A percentile compares a stretch with the other conserved stretches of the same genome.
phyloP scores from a whole-genome alignment of 2,797 vertebrate genomes.

The Amniataba percoides region DNA sequence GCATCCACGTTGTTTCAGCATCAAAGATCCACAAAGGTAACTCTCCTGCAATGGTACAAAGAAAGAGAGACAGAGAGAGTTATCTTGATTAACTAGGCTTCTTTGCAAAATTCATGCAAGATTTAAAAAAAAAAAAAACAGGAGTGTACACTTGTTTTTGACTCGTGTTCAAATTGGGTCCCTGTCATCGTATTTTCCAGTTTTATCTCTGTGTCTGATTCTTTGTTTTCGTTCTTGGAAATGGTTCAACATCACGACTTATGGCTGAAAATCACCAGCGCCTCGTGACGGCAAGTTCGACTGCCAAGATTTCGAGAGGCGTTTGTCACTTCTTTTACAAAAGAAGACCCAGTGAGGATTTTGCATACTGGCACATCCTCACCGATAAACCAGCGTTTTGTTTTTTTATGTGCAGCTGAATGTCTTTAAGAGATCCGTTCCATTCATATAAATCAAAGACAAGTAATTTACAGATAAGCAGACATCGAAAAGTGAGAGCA shows the following conservation, averaged over 20 bases:
- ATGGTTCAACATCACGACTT: slow-evolving; percentile 45
- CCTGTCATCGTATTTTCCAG: not conserved
- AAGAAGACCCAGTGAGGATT: slow-evolving; percentile 27
- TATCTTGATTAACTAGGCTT: slow-evolving; percentile 39
- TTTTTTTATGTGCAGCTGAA: not conserved
- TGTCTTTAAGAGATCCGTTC: slow-evolving; percentile 22
- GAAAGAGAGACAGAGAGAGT: slow-evolving; percentile 59
- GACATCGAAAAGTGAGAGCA: slow-evolving; percentile 64
- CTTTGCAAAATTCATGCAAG: slow-evolving; percentile 25
- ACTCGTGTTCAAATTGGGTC: slow-evolving; percentile 18
- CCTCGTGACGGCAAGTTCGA: slow-evolving; percentile 40
- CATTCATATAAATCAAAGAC: slow-evolving; percentile 48
- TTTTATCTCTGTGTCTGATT: slow-evolving; percentile 40
- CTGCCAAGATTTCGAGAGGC: slow-evolving; percentile 43
- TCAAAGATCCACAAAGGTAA: slow-evolving; percentile 56
- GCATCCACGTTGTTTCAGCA: slow-evolving; percentile 78
- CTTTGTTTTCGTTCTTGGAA: slow-evolving; percentile 46
- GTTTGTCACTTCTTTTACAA: slow-evolving; percentile 43
- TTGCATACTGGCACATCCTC: slow-evolving; percentile 45
- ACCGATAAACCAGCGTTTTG: not conserved
- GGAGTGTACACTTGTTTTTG: not conserved
- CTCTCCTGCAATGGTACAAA: slow-evolving; percentile 65
- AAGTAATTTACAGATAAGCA: slow-evolving; percentile 59
- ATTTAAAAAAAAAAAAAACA: slow-evolving; percentile 19
- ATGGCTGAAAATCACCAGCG: slow-evolving; percentile 17